A percentile compares a stretch with the other conserved stretches of the same genome.
These are phyloP conservation scores for Clamator glandarius DNA, from an alignment of 2,797 vertebrate genomes.

Conservation along the genomic window DNA sequence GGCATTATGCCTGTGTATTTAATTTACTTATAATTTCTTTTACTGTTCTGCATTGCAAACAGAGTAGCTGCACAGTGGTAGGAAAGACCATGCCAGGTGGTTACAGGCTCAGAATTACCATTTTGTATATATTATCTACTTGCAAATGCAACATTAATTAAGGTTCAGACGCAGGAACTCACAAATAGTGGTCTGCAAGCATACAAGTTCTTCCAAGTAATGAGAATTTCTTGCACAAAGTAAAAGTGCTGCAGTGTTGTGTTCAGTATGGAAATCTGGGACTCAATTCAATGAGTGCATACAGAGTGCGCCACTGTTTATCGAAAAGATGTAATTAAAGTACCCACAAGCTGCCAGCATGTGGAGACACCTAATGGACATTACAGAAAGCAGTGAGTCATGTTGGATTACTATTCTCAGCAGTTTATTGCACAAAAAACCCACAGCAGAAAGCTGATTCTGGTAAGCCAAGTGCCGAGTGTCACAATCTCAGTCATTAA, in stretches of 20 bases:
- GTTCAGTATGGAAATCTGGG: slow-evolving; percentile 38
- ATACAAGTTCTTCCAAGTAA: neutral
- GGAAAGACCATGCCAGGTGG: slow-evolving; percentile 17
- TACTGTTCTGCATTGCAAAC: slow-evolving; percentile 31
- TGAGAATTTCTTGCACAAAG: slow-evolving; percentile 16
- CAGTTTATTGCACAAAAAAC: neutral
- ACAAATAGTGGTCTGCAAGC: neutral
- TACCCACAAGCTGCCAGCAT: neutral
- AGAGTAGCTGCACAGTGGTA: slow-evolving; percentile 40
- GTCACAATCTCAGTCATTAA: neutral
- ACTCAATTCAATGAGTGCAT: neutral
- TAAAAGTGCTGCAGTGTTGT: neutral
- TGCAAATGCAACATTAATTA: slow-evolving; percentile 54
- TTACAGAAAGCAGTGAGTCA: neutral
- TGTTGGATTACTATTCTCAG: neutral
- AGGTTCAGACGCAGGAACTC: neutral
- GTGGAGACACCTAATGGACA: slow-evolving; percentile 47
- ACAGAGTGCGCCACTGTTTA: neutral
- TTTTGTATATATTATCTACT: slow-evolving; percentile 40
- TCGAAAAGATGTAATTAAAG: slow-evolving; percentile 46
- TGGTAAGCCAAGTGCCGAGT: accelerated
- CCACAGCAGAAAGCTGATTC: neutral
- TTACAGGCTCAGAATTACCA: slow-evolving; percentile 43
- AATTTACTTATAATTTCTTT: slow-evolving; percentile 48
- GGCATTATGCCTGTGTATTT: slow-evolving; percentile 19